These are phyloP conservation scores for Homarus americanus DNA, from an alignment of 1,140 invertebrate species.

Conservation along the genomic window DNA sequence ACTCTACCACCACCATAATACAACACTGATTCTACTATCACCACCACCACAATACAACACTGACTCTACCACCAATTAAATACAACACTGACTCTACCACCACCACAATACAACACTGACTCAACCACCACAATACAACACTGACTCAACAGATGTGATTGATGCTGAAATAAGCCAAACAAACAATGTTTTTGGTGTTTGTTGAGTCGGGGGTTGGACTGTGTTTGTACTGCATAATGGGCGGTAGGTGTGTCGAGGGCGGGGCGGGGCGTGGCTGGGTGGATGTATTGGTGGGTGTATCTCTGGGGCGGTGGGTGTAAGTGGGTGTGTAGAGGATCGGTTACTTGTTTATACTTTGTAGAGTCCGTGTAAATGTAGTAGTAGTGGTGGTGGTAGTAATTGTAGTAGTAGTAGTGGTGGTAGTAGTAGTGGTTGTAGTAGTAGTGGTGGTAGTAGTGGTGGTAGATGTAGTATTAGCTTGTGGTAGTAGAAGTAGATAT, in stretches of 20 bases:
- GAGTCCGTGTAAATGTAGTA: no score
- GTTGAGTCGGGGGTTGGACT: background rate
- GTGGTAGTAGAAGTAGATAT: background rate
- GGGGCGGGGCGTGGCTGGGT: background rate
- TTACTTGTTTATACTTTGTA: no score
- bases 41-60: no score
- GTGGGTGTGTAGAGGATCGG: background rate
- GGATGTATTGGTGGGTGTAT: background rate
- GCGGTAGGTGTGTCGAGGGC: background rate
- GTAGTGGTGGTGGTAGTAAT: no score
- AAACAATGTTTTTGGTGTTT: constrained; percentile 7
- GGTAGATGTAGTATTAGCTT: no score
- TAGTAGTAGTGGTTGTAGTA: no score
- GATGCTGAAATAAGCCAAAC: background rate
- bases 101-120: background rate
- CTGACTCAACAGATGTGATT: background rate
- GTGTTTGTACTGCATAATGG: background rate
- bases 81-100: background rate
- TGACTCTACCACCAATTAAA: no score
- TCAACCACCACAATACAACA: background rate
- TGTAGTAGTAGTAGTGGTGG: no score
- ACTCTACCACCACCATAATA: no score
- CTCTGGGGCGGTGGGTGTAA: background rate
- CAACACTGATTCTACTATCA: no score
- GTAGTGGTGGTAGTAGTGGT: no score